Evolutionary conservation across 2,888 invertebrate species (phyloP).

Genomic region (Notodonta ziczac): DNA sequence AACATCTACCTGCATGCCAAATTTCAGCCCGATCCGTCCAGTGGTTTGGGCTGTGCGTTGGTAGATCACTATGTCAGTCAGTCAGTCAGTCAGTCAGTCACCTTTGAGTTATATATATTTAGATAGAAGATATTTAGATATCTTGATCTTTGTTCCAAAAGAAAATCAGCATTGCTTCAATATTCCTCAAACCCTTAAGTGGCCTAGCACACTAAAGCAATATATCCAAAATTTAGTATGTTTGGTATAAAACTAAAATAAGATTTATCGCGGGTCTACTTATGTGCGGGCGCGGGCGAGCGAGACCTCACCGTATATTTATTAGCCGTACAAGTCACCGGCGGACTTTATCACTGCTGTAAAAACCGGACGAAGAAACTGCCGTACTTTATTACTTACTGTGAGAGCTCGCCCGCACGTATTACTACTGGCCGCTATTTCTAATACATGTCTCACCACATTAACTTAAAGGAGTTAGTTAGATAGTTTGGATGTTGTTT

Average conservation of each 20-base stretch:
- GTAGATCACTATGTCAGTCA: too few species aligned
- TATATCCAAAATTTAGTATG: neutral
- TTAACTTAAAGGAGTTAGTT: neutral
- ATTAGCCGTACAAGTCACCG: slow-evolving; percentile 41
- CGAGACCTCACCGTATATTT: slow-evolving; percentile 41
- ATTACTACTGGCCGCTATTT: neutral
- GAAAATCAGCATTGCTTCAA: too few species aligned
- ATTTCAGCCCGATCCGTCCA: too few species aligned
- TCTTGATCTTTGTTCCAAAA: too few species aligned
- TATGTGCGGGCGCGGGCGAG: slow-evolving; percentile 14
- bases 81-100: too few species aligned
- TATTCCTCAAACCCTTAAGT: too few species aligned
- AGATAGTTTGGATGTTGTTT: neutral
- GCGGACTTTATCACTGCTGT: slow-evolving; percentile 35
- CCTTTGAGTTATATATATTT: too few species aligned
- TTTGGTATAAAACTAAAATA: slow-evolving; percentile 34
- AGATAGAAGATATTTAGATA: too few species aligned
- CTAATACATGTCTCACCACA: neutral
- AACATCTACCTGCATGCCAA: too few species aligned
- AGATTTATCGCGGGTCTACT: slow-evolving; percentile 36
- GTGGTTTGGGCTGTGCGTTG: too few species aligned
- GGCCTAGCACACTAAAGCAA: neutral
- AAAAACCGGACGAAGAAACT: slow-evolving; percentile 35
- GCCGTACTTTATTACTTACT: slow-evolving; percentile 41
- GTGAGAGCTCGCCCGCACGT: neutral